Base-by-base conservation (phyloP, 2,113 vertebrate genomes). In the Azemiops feae region DNA sequence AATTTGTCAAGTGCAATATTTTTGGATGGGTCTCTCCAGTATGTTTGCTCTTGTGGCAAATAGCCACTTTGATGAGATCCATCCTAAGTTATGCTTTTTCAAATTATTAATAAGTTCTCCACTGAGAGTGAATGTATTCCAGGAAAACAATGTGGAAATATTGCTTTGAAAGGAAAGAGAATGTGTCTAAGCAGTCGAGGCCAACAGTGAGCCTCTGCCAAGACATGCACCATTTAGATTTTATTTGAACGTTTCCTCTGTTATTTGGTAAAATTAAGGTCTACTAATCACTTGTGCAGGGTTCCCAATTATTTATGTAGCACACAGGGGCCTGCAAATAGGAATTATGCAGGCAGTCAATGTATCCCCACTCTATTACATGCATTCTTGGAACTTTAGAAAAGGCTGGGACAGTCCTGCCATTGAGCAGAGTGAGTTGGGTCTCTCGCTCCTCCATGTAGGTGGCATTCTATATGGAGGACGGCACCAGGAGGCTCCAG, bases 91-190 rank as follows among this genome's bases (percentile, higher is more conserved):
- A 93, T 96, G 92, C 93, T 92, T 93, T 91, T 93, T 93, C 92
- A 64, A 95, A 96, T 96, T 97, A 97, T 96, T 97, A 97, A 97
- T 97, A 97, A 92, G 94, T 95, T 86, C 69, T 47, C 89, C 30
- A 27, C 92, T 93, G 92, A 94, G 92, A 27, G 69, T 27, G 54
- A 96, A 91, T 1, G 0, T 95, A 93, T 97, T 98, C 97, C 97
- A 97, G 97, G 95, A 96, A 98, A 97, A 97, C 92, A 94, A 81
- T 81, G 96, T 96, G 96, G 96, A 96, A 89, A 5, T 0, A 0
- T 50, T 45, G 85, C 92, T 93, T 89, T 96, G 92, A 92, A 96
- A 95, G 92, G 96, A 96, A 95, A 97, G 91, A 95, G 95, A 96
- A 60, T 43, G 74, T 22, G 7, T 81, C 96, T 96, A 95, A 94